These are phyloP conservation scores for Epinephelus lanceolatus DNA, from an alignment of 2,113 vertebrate species.

Conservation along the genomic window DNA sequence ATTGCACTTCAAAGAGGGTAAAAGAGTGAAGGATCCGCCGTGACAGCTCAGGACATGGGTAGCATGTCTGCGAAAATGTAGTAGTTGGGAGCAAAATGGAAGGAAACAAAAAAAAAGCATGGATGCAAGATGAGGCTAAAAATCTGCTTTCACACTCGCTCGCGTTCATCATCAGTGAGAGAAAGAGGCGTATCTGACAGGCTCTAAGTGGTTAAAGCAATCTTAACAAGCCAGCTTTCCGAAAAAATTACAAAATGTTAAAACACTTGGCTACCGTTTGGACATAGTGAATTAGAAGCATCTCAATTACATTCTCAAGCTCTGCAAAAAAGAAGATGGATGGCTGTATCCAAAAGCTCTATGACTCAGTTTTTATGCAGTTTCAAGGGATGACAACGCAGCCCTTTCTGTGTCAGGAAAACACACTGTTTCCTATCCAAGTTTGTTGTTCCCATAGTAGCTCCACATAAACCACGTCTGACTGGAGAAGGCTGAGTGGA, in stretches of 20 bases:
- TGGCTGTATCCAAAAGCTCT: slow-evolving; percentile 29
- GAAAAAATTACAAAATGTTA: slow-evolving; percentile 39
- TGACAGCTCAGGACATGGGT: slow-evolving; percentile 60
- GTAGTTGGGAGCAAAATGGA: background rate
- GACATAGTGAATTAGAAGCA: slow-evolving; percentile 50
- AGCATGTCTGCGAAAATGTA: slow-evolving; percentile 37
- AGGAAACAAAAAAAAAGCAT: background rate
- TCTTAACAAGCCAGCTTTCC: slow-evolving; percentile 51
- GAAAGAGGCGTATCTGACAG: slow-evolving; percentile 52
- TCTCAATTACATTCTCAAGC: slow-evolving; percentile 33
- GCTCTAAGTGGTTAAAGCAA: slow-evolving; percentile 47
- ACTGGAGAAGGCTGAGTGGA: slow-evolving; percentile 55
- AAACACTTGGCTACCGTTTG: slow-evolving; percentile 43
- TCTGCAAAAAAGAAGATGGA: slow-evolving; percentile 30
- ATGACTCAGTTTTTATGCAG: slow-evolving; percentile 28
- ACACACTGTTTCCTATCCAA: slow-evolving; percentile 32
- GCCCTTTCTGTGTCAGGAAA: slow-evolving; percentile 32
- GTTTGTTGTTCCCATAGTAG: slow-evolving; percentile 48
- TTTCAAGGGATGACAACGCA: slow-evolving; percentile 50
- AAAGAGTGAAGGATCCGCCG: slow-evolving; percentile 51
- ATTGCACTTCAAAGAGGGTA: slow-evolving; percentile 67
- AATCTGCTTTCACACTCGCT: slow-evolving; percentile 56
- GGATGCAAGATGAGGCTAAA: slow-evolving; percentile 42
- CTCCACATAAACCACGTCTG: slow-evolving; percentile 67
- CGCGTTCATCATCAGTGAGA: slow-evolving; percentile 38